Conservation (phyloP, 2,113 vertebrate genomes). For the Perognathus longimembris region DNA sequence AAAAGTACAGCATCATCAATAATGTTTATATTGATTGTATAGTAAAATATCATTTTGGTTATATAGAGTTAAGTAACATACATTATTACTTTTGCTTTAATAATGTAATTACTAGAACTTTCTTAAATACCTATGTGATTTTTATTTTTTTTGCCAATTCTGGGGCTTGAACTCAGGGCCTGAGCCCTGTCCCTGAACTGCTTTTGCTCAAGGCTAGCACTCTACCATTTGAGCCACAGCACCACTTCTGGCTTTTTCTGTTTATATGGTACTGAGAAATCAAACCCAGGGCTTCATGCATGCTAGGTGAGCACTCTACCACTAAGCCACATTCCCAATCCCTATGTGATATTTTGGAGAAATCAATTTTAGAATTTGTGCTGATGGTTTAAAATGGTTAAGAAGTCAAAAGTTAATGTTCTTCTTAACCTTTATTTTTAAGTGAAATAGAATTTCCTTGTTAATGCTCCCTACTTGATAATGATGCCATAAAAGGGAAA, state of each 20-base stretch:
- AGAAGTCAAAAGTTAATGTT: constrained; percentile 17
- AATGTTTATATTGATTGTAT: neutral
- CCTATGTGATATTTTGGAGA: neutral
- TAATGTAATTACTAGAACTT: neutral
- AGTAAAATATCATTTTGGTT: constrained; percentile 18
- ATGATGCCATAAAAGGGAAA: neutral
- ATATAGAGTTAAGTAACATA: constrained; percentile 27
- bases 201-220: no score
- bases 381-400: constrained; percentile 31
- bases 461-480: neutral
- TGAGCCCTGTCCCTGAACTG: no score
- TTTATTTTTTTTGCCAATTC: no score
- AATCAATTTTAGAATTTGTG: constrained; percentile 5
- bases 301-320: no score
- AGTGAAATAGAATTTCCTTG: neutral
- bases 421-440: neutral
- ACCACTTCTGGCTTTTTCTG: no score
- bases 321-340: no score
- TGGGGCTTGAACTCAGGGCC: no score
- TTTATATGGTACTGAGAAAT: no score
- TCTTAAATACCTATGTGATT: neutral
- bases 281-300: no score
- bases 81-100: neutral
- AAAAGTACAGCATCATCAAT: neutral
- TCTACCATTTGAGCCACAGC: no score